A percentile compares a stretch with the other conserved stretches of the same genome.
Evolutionary conservation across 1,140 invertebrate genomes (phyloP).

Genomic region (Reticulitermes speratus): DNA sequence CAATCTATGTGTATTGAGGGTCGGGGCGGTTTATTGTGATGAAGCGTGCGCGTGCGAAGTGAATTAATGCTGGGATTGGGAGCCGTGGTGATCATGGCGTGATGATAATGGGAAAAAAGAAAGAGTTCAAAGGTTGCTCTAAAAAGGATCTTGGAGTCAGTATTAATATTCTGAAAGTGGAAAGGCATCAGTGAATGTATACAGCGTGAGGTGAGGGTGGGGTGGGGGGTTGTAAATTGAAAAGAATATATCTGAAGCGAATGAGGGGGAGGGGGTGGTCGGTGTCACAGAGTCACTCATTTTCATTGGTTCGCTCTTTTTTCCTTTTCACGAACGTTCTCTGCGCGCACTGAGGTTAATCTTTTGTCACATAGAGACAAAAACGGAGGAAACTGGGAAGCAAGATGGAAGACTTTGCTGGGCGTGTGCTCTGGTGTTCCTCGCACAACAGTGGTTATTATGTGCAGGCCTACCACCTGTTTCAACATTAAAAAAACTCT

Average conservation of each 20-base stretch:
- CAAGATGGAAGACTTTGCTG: not conserved
- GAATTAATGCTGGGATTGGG: conserved; percentile 6
- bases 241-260: conserved; percentile 4
- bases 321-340: not conserved
- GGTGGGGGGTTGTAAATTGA: not conserved
- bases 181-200: conserved; percentile 11
- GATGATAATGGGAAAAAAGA: conserved; percentile 9
- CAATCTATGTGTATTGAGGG: not conserved
- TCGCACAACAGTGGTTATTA: no score
- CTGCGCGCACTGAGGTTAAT: not conserved
- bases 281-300: conserved; percentile 12
- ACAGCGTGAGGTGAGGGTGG: not conserved
- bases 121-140: conserved; percentile 18
- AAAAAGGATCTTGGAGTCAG: conserved; percentile 15
- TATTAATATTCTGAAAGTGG: conserved; percentile 19
- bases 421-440: not conserved
- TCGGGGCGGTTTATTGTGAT: not conserved
- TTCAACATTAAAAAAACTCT: no score
- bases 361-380: not conserved
- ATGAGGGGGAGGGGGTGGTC: not conserved
- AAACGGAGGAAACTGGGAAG: not conserved
- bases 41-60: not conserved
- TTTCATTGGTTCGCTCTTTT: conserved; percentile 6
- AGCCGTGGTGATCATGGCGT: not conserved
- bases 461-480: no score